Evolutionary conservation across 1,140 invertebrate genomes (phyloP), one percentile per base, ranked within the genome.

Genomic region (Polyergus mexicanus): DNA sequence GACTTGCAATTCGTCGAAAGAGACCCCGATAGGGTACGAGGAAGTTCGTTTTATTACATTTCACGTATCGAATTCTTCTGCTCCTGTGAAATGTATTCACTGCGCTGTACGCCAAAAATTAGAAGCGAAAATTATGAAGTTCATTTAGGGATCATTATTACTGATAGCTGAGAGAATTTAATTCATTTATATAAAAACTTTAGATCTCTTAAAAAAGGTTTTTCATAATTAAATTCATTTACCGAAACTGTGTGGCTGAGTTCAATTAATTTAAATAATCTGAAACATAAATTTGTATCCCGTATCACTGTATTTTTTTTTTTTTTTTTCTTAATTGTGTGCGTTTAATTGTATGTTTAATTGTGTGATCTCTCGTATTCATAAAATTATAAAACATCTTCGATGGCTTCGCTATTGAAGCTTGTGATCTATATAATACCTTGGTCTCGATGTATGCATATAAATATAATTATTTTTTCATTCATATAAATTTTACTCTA

Each of bases 1-100:
- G 88, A 89, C 88, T 84, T 84, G 78, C 78, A 77, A 19, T 58
- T 54, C 44, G 28, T 51, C 56, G 71, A 51, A 77, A 78, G 19
- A 51, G 44, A 35, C 47, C 16, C 47, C 68, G 51, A 54, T 32
- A 16, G 56, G 60, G 60, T 41, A 25, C 54, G 54, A 85, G 32
- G 65, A 54, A 78, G 68, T 83, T 60, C 35, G 35, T 83, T 83
- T 83, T 74, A 83, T 83, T 74, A 83, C 78, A 83, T 83, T 74
- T 54, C 68, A 74, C 41, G 54, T 81, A 83, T 83, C 78, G 68
- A 83, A 72, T 74, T 74, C 68, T 72, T 41, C 28, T 38, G 47
- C 7, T 41, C 11, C 19, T n/a, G 25, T 44, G 41, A 83, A 60
- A 47, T 74, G 11, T 62, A 81, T 65, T 77, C 72, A 35, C 38